These are phyloP conservation scores for Xenus cinereus DNA, from an alignment of 2,113 vertebrate species.

Conservation along the genomic window DNA sequence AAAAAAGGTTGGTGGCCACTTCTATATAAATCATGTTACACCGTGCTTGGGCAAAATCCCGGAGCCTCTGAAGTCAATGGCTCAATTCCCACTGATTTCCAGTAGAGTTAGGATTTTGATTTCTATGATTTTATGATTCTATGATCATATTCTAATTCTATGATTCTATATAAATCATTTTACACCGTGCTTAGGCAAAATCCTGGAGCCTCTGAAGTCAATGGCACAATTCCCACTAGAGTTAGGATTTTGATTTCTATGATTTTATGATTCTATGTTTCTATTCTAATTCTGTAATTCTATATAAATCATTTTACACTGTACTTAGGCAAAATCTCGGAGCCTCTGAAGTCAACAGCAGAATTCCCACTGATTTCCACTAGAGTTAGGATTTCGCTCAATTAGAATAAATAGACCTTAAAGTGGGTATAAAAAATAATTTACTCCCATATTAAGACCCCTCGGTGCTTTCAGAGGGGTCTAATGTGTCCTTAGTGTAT, in stretches of 20 bases:
- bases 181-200: background rate
- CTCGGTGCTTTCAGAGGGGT: background rate
- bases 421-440: slow-evolving; percentile 57
- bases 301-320: background rate
- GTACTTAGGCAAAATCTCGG: background rate
- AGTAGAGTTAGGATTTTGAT: slow-evolving; percentile 6
- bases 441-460: slow-evolving; percentile 34
- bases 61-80: background rate
- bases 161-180: background rate
- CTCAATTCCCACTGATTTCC: slow-evolving; percentile 42
- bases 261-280: no score
- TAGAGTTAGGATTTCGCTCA: slow-evolving; percentile 16
- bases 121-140: no score
- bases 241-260: background rate
- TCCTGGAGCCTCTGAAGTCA: background rate
- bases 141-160: no score
- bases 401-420: slow-evolving; percentile 48
- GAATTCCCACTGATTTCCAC: slow-evolving; percentile 35
- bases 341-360: slow-evolving; percentile 2
- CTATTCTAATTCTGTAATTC: background rate
- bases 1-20: background rate
- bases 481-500: slow-evolving; percentile 32
- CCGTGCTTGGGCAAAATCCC: background rate
- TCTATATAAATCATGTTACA: background rate
- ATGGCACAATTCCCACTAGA: slow-evolving; percentile 9